These are phyloP conservation scores for Centruroides sculpturatus DNA, from an alignment of 1,140 invertebrate genomes.

Conservation along the genomic window DNA sequence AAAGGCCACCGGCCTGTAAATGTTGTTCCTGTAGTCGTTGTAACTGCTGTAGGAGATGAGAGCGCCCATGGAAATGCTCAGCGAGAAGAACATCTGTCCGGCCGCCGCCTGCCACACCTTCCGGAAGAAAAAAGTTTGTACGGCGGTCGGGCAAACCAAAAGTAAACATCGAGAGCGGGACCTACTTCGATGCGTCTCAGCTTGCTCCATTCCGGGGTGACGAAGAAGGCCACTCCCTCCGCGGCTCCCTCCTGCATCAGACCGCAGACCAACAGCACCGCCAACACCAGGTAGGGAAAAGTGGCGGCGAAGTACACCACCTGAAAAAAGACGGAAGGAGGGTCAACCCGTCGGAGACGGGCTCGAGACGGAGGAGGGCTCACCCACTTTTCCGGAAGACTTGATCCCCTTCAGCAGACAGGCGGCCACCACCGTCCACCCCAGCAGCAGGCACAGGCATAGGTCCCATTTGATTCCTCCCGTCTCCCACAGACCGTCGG, in stretches of 20 bases:
- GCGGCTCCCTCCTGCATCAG: constrained; percentile 32
- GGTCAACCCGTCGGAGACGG: background rate
- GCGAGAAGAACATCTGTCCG: constrained; percentile 36
- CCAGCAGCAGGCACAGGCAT: constrained; percentile 46
- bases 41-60: constrained; percentile 36
- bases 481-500: constrained; percentile 61
- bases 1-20: constrained; percentile 17
- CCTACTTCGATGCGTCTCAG: constrained; percentile 29
- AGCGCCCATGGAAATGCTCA: constrained; percentile 35
- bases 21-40: constrained; percentile 34
- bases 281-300: constrained; percentile 32
- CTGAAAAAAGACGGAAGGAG: constrained; percentile 25
- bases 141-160: too few species aligned
- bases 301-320: constrained; percentile 35
- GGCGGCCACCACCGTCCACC: constrained; percentile 42
- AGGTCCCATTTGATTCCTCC: constrained; percentile 89
- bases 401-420: constrained; percentile 45
- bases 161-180: too few species aligned
- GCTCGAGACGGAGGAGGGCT: constrained; percentile 9
- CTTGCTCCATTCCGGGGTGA: constrained; percentile 26
- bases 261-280: constrained; percentile 28
- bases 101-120: constrained; percentile 34
- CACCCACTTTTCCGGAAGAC: constrained; percentile 52
- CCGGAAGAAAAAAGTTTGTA: too few species aligned
- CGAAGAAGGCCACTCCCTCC: constrained; percentile 34